Base-by-base conservation (phyloP, 2,797 vertebrate genomes). In the Falco berigora region DNA sequence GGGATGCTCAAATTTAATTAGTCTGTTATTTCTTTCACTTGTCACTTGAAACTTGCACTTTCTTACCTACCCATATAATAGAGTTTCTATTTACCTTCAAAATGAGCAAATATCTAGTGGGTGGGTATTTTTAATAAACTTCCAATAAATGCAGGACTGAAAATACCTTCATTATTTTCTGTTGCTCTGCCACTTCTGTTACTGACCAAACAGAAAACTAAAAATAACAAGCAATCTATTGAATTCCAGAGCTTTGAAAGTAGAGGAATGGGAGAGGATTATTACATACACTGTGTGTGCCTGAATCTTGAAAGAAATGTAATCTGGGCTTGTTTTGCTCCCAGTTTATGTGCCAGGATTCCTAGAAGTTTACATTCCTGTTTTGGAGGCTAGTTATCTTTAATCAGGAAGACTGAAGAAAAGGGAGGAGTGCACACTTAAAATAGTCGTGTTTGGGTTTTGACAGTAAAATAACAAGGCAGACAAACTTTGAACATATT, bases 311-410 rank as follows among this genome's bases (percentile, higher is more conserved):
- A 92, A 80, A 81, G 92, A 92, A 79, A 61, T 61, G 38, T 90
- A 38, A 88, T 49, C 59, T 80, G 75, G 55, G 44, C 49, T 88
- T 94, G 74, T 77, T 91, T 81, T 91, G 58, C 76, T 92, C 74
- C 80, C n/a, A 84, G 27, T 2, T 89, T 80, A 40, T 8, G 12
- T 85, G 88, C 82, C 32, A 44, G 91, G 82, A 73, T 86, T 94
- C 71, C 34, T 79, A 86, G 47, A 85, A 91, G 76, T 92, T 95
- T 93, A 96, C 96, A 94, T 94, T 97, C 95, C 97, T 96, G 77
- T 94, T 97, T 94, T 94, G 83, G 87, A 93, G 85, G 44, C 76
- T 91, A 87, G 93, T 79, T 77, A 66, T 81, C 62, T 94, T 22
- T 79, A 92, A 94, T 93, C 87, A 95, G 81, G 94, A 96, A 94